Conservation (phyloP, 2,797 vertebrate species). For the Xenopus petersii region DNA sequence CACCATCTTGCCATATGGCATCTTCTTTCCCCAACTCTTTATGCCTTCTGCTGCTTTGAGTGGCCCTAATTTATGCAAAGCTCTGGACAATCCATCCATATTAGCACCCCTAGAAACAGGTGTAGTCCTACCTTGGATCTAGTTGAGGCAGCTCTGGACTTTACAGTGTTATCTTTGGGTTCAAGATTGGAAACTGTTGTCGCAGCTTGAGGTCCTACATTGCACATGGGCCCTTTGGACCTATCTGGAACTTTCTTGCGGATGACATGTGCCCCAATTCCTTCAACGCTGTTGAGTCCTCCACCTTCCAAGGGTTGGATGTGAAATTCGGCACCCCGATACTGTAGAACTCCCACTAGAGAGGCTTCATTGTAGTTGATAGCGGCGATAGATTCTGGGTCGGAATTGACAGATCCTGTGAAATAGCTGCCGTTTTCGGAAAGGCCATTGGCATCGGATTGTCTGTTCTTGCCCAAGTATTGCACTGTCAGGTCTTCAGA, state of each 20-base stretch:
- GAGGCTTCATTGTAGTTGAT: slow-evolving; percentile 58
- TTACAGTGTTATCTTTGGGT: neutral
- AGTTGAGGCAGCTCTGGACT: slow-evolving; percentile 4
- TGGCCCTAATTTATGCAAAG: too few relatives aligned
- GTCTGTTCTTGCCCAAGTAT: slow-evolving; percentile 54
- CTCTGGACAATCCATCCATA: too few relatives aligned
- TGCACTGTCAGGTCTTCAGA: slow-evolving; percentile 61
- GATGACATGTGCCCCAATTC: slow-evolving; percentile 58
- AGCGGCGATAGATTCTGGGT: slow-evolving; percentile 60
- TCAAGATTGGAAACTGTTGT: neutral
- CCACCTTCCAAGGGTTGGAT: slow-evolving; percentile 60
- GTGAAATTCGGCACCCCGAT: slow-evolving; percentile 58
- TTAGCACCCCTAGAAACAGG: too few relatives aligned
- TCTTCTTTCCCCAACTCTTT: too few relatives aligned
- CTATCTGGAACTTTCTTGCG: slow-evolving; percentile 56
- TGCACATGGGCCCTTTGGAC: slow-evolving; percentile 59
- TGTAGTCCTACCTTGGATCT: slow-evolving; percentile 63
- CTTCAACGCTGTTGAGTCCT: slow-evolving; percentile 54
- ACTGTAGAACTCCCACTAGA: slow-evolving; percentile 62
- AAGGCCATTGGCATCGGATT: slow-evolving; percentile 45
- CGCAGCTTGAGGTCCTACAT: slow-evolving; percentile 53
- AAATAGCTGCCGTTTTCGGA: slow-evolving; percentile 59
- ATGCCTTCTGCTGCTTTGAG: too few relatives aligned
- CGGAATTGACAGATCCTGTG: slow-evolving; percentile 59
- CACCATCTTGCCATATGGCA: too few relatives aligned